Base-by-base conservation (phyloP, 2,888 invertebrate genomes). In the Eilema griseolum region DNA sequence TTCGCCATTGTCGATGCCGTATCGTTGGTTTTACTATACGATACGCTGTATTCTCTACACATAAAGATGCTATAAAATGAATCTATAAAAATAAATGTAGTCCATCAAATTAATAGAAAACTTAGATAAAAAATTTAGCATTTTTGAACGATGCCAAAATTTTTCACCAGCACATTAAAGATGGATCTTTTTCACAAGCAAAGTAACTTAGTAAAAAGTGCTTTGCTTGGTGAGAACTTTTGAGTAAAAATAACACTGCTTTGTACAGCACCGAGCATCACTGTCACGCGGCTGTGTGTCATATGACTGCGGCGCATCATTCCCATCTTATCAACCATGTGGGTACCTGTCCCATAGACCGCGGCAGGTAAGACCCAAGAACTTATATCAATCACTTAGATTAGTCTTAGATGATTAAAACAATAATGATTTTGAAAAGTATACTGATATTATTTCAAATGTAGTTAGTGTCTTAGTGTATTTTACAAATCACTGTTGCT, bases 261-360 rank as follows among this genome's bases (percentile, higher is more conserved):
- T 83, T 82, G 72, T 81, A 61, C 87, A 95, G 97, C 97, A 97
- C 88, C 96, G 97, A 80, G 96, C 96, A 82, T 97, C 97, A 31
- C 96, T 97, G 85, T 97, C 97, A 37, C 97, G 97, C 82, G 97
- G 96, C 83, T 97, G 96, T 83, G 93, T 97, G 84, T 95, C 95
- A 5, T 95, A 95, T 83, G 95, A 95, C 88, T 95, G 90, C 81
- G 95, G 95, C 37, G 87, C 88, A 3, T 80, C 93, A 20, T 94
- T 92, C 84, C 90, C 92, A 12, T 84, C 95, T 57, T 93, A 94
- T 86, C 94, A 94, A 78, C 95, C 95, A 5, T 95, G 92, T 74
- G 93, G 91, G 20, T 95, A 93, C 85, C 90, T 91, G 56, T 81
- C 94, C 56, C 93, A 94, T 82, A 88, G 95, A 65, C 90, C 90